phyloP scores from a whole-genome alignment of 2,888 invertebrate genomes.

The Amiota communis region DNA sequence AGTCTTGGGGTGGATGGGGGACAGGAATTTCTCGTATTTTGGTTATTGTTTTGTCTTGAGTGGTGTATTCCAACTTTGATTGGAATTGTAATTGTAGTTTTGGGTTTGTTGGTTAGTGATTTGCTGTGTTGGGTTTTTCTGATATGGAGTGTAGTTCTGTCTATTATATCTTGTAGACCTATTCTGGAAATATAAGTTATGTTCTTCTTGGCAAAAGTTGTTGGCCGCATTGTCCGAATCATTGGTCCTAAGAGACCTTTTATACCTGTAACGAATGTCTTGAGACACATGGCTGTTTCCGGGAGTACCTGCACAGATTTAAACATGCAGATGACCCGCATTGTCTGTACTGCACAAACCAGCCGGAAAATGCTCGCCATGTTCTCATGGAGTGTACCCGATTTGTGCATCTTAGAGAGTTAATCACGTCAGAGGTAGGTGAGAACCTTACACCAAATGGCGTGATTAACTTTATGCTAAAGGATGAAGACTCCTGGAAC shows the following conservation, averaged over 20 bases:
- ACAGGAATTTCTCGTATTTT: not conserved
- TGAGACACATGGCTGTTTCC: no score
- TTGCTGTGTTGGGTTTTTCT: not conserved
- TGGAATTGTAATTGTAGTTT: not conserved
- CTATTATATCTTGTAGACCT: not conserved
- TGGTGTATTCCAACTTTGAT: not conserved
- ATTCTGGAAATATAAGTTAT: constrained; percentile 12
- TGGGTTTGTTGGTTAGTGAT: not conserved
- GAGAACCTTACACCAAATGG: no score
- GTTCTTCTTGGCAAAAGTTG: not conserved
- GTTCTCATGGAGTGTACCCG: no score
- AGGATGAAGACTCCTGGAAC: no score
- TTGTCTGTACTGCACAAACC: no score
- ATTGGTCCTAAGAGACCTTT: not conserved
- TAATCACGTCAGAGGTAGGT: no score
- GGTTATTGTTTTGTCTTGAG: not conserved
- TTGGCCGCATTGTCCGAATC: constrained; percentile 5
- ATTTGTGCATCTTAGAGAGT: no score
- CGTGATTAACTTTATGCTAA: no score
- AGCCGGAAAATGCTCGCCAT: no score
- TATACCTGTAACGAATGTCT: not conserved
- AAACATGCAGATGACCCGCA: no score
- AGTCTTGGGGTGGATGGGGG: no score
- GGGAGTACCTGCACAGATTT: no score
- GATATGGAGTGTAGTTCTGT: constrained; percentile 2